Evolutionary conservation across 2,888 invertebrate genomes (phyloP).

Genomic region (Nemoura dubitans): DNA sequence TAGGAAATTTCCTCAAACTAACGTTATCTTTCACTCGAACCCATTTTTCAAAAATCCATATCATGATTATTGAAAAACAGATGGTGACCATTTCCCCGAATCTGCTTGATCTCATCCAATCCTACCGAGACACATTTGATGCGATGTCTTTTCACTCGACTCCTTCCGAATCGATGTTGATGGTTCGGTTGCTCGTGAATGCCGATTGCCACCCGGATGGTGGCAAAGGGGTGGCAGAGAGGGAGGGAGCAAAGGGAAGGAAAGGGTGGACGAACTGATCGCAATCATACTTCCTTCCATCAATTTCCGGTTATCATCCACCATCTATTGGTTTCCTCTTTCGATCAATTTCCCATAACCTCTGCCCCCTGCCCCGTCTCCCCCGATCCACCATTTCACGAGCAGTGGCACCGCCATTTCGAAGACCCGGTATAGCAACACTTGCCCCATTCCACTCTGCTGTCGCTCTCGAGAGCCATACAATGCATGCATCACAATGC

Average conservation of each 20-base stretch:
- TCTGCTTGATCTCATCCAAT: neutral
- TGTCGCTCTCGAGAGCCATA: no score
- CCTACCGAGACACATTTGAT: neutral
- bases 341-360: neutral
- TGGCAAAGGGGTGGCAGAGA: neutral
- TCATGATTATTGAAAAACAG: neutral
- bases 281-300: constrained; percentile 12
- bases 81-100: neutral
- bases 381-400: neutral
- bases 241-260: neutral
- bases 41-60: neutral
- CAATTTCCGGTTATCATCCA: constrained; percentile 4
- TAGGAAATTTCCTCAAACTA: neutral
- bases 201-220: neutral
- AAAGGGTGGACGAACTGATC: neutral
- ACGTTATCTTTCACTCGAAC: neutral
- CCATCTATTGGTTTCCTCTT: constrained; percentile 12
- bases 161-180: neutral
- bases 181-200: neutral
- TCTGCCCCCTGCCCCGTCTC: neutral
- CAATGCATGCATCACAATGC: no score
- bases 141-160: neutral
- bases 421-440: neutral
- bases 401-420: neutral
- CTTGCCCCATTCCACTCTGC: neutral